Base-by-base conservation (phyloP, 2,797 vertebrate species). In the Varecia variegata region DNA sequence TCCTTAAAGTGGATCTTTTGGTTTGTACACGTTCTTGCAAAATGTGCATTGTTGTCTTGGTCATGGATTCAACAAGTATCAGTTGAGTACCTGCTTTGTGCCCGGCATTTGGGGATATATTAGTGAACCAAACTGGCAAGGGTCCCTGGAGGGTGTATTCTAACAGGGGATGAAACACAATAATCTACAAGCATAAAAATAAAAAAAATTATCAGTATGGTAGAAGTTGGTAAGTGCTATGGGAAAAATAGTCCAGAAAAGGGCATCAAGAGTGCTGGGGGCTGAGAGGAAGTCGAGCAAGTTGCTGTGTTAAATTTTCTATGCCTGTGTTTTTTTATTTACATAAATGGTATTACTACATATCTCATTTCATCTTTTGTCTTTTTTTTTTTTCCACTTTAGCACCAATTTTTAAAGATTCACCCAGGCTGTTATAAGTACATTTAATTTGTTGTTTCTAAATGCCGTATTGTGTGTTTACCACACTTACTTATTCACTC, bases 1-100 rank as follows among this genome's bases (percentile, higher is more conserved):
- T 79, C 87, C n/a, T 83, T 83, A 54, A 70, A 96, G n/a, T 15
- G n/a, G 76, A 80, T 58, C 71, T 89, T 94, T 60, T 27, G 38
- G 67, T 76, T 84, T 79, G 7, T 52, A 50, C 47, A n/a, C 62
- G 12, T 77, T 88, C 67, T 79, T 85, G 32, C 6, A 43, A 92
- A 81, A 86, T 38, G 32, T 40, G 14, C 90, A 18, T 79, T 62
- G 2, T 67, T 82, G 40, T 94, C 32, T 70, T 77, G 56, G 43
- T 82, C 7, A 25, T 30, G 32, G 38, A 71, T 88, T 87, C 54
- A 94, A 45, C 10, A 13, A 11, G 11, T 77, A 38, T 93, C 54
- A 27, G 38, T 23, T 74, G 60, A 73, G 67, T 85, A 54, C 20
- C 25, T 71, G 32, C 25, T 76, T 47, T 88, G 76, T 80, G 43